These are phyloP conservation scores for Columba janthina DNA, from an alignment of 2,113 vertebrate species.

Conservation along the genomic window DNA sequence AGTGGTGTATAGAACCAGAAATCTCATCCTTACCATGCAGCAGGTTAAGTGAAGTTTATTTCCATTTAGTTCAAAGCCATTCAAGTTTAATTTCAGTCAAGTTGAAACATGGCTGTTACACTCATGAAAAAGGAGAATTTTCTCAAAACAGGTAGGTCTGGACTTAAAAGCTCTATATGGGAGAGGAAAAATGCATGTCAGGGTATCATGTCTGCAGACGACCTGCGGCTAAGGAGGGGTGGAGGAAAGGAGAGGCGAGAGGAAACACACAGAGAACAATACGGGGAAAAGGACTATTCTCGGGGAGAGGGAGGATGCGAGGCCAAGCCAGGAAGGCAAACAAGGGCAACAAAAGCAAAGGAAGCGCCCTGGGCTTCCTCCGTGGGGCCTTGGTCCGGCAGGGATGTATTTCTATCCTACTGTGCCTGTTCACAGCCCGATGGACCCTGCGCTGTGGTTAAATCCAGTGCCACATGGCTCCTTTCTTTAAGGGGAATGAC, in stretches of 20 bases:
- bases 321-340: slow-evolving; percentile 21
- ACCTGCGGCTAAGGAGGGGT: background rate
- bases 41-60: background rate
- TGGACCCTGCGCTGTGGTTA: fast-evolving
- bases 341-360: slow-evolving; percentile 47
- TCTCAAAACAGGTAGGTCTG: background rate
- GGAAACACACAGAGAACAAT: slow-evolving; percentile 62
- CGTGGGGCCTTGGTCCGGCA: background rate
- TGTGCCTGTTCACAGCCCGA: fast-evolving
- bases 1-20: background rate
- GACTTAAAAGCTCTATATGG: fast-evolving
- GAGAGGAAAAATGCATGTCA: background rate
- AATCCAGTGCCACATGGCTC: fast-evolving
- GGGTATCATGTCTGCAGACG: background rate
- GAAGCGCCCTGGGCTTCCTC: background rate
- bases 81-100: background rate
- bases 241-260: slow-evolving; percentile 31
- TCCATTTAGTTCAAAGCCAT: background rate
- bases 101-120: background rate
- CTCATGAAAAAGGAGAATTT: background rate
- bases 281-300: slow-evolving; percentile 59
- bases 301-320: slow-evolving; percentile 9
- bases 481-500: background rate
- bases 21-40: background rate
- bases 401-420: background rate